phyloP scores from a whole-genome alignment of 2,888 invertebrate species.

The Pyrochroa serraticornis region DNA sequence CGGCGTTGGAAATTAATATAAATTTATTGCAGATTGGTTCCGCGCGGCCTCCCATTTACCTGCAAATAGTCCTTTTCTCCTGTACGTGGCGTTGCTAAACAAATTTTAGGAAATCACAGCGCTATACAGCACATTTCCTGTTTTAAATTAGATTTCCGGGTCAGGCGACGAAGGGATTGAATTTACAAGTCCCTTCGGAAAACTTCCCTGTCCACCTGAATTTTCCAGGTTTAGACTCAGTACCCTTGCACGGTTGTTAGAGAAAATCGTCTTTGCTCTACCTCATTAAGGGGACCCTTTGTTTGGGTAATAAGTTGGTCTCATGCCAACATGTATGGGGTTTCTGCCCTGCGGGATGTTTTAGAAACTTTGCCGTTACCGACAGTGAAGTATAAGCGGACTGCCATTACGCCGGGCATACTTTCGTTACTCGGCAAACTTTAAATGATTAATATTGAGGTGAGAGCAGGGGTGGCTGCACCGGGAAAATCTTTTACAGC shows the following conservation, averaged over 20 bases:
- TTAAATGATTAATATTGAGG: conserved; percentile 20
- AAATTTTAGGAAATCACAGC: conserved; percentile 37
- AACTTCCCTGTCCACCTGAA: conserved; percentile 30
- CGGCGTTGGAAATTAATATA: conserved; percentile 6
- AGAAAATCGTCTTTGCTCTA: conserved; percentile 19
- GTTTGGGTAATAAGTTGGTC: conserved; percentile 28
- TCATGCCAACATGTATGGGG: conserved; percentile 15
- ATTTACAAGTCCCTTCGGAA: conserved; percentile 37
- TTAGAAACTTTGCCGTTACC: conserved; percentile 11
- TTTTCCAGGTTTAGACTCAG: conserved; percentile 17
- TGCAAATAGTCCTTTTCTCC: background rate
- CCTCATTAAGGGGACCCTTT: conserved; percentile 25
- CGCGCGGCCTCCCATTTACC: background rate
- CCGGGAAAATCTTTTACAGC: too few relatives aligned
- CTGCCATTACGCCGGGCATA: conserved; percentile 13
- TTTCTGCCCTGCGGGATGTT: conserved; percentile 17
- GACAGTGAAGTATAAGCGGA: conserved; percentile 13
- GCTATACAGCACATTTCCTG: conserved; percentile 38
- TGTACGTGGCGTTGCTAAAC: conserved; percentile 19
- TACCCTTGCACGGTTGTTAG: background rate
- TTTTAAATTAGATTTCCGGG: conserved; percentile 41
- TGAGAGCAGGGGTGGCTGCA: too few relatives aligned
- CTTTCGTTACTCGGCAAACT: conserved; percentile 21
- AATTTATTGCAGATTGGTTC: conserved; percentile 8
- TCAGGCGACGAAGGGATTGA: conserved; percentile 36